These are phyloP conservation scores for Oncorhynchus masou DNA, from an alignment of 2,113 vertebrate genomes.

Conservation along the genomic window DNA sequence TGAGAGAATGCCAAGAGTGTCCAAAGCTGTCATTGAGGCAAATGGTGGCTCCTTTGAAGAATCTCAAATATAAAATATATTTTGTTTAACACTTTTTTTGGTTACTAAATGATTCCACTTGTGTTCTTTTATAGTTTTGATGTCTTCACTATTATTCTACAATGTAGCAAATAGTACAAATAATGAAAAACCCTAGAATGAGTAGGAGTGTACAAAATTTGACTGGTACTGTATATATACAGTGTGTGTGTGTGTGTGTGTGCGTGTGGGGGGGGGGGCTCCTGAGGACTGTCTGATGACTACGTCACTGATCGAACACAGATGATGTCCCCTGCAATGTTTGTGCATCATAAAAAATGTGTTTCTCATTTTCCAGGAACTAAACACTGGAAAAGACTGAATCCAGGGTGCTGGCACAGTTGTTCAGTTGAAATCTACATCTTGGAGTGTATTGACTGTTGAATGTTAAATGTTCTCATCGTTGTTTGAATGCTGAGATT, in stretches of 20 bases:
- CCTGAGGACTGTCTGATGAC: constrained; percentile 35
- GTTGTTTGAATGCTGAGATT: background rate
- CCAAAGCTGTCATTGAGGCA: too few species aligned
- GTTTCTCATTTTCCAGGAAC: constrained; percentile 19
- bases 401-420: background rate
- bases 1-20: too few species aligned
- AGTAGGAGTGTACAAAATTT: too few species aligned
- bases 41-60: too few species aligned
- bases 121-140: too few species aligned
- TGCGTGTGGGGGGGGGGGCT: background rate
- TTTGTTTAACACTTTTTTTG: too few species aligned
- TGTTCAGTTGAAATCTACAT: constrained; percentile 31
- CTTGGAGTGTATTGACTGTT: background rate
- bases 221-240: too few species aligned
- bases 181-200: too few species aligned
- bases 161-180: too few species aligned
- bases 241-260: background rate
- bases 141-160: too few species aligned
- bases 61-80: too few species aligned
- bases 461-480: constrained; percentile 33
- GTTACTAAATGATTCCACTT: too few species aligned
- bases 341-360: constrained; percentile 26
- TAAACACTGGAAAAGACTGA: constrained; percentile 6
- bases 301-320: constrained; percentile 44
- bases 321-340: constrained; percentile 29